A percentile compares a stretch with the other conserved stretches of the same genome.
Conservation (phyloP, 1,140 invertebrate genomes). For the Heliconius nattereri region DNA sequence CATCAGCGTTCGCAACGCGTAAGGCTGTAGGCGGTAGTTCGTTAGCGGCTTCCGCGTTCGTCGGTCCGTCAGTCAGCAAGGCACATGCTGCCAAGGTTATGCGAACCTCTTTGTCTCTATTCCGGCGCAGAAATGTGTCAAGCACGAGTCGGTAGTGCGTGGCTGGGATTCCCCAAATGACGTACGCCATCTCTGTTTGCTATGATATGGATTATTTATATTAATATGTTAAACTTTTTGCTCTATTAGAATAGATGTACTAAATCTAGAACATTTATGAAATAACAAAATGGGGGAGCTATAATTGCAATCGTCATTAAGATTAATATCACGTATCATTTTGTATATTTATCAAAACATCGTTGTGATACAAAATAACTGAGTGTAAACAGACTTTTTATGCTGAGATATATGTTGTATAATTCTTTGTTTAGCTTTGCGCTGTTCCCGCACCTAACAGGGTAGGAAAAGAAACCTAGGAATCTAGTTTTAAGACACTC, state of each 20-base stretch:
- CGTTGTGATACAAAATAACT: background rate
- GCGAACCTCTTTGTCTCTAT: slow-evolving; percentile 72
- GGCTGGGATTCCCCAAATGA: slow-evolving; percentile 24
- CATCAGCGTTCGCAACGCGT: slow-evolving; percentile 53
- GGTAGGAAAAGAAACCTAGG: too few relatives aligned
- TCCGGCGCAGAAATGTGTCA: slow-evolving; percentile 33
- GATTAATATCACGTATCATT: background rate
- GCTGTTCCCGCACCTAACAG: too few relatives aligned
- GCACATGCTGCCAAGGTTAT: slow-evolving; percentile 67
- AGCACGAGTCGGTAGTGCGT: slow-evolving; percentile 23
- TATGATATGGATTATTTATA: background rate
- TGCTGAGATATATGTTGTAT: too few relatives aligned
- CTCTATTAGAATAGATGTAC: background rate
- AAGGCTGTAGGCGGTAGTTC: slow-evolving; percentile 67
- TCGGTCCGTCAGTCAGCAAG: slow-evolving; percentile 55
- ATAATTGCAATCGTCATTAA: background rate
- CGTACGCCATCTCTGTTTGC: background rate
- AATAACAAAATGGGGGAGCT: too few relatives aligned
- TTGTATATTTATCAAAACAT: background rate
- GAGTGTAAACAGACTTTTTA: too few relatives aligned
- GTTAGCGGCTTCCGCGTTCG: slow-evolving; percentile 69
- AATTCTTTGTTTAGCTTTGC: too few relatives aligned
- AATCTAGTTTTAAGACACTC: too few relatives aligned
- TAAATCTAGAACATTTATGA: background rate
- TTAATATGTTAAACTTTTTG: background rate